A percentile compares a stretch with the other conserved stretches of the same genome.
Evolutionary conservation across 2,797 vertebrate genomes (phyloP).

Genomic region (Tapirus indicus): DNA sequence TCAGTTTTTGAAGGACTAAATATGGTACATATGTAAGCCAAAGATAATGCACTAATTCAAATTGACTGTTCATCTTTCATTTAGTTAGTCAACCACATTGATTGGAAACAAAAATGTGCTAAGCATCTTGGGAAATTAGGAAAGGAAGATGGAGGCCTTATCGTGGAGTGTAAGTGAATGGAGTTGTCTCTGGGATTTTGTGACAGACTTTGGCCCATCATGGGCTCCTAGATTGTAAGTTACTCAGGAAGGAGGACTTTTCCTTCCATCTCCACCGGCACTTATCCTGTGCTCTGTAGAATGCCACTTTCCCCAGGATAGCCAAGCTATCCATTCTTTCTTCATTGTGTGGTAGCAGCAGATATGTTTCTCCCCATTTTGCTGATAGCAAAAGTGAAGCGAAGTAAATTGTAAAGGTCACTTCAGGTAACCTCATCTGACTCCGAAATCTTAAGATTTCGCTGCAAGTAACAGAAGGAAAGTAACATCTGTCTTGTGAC

Average conservation of each 20-base stretch:
- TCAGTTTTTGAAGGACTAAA: constrained; percentile 44
- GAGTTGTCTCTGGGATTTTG: constrained; percentile 41
- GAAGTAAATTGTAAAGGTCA: constrained; percentile 8
- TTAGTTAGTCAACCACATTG: not conserved
- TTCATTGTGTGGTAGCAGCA: not conserved
- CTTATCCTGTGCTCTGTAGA: not conserved
- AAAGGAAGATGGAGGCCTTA: not conserved
- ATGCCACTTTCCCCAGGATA: not conserved
- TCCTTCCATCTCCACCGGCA: not conserved
- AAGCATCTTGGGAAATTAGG: not conserved
- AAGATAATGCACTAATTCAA: constrained; percentile 44
- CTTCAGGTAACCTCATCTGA: not conserved
- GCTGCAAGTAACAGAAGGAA: not conserved
- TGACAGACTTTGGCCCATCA: not conserved
- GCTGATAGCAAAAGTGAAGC: constrained; percentile 8
- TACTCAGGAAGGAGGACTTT: not conserved
- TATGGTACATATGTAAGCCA: not conserved
- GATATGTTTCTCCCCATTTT: constrained; percentile 30
- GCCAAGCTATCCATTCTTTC: not conserved
- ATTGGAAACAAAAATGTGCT: constrained; percentile 30
- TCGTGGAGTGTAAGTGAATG: not conserved
- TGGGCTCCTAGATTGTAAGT: not conserved
- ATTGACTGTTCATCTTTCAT: not conserved
- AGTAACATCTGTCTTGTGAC: not conserved
- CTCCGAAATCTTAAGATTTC: constrained; percentile 57